Percentiles rank a stretch among this genome's conserved stretches.
phyloP scores from a whole-genome alignment of 2,888 invertebrate genomes.

The Orchestes rusci region DNA sequence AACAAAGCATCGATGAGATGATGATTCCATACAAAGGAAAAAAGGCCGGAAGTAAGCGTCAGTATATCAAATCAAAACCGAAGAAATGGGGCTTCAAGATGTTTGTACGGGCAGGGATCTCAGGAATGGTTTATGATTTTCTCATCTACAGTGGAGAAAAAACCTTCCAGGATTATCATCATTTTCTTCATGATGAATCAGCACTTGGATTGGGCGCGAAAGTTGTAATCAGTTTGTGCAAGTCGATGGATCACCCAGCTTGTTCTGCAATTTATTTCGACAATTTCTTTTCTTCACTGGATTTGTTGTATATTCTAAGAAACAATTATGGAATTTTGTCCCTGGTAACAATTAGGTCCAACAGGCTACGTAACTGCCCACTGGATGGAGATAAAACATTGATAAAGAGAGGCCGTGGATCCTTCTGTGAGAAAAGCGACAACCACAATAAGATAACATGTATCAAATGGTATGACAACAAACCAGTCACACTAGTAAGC shows the following conservation, averaged over 20 bases:
- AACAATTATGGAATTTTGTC: not conserved
- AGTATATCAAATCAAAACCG: not conserved
- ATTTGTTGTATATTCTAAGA: too few relatives aligned
- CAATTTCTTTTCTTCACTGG: too few relatives aligned
- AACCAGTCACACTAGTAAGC: not conserved
- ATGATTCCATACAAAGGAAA: not conserved
- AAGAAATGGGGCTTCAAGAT: too few relatives aligned
- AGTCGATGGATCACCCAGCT: too few relatives aligned
- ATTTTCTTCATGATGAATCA: too few relatives aligned
- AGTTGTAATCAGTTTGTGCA: too few relatives aligned
- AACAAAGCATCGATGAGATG: constrained; percentile 5
- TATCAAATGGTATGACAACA: not conserved
- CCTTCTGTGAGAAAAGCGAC: not conserved
- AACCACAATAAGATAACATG: not conserved
- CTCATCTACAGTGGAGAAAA: too few relatives aligned
- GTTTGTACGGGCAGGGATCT: too few relatives aligned
- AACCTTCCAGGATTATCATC: too few relatives aligned
- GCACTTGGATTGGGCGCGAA: too few relatives aligned
- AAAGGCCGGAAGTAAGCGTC: not conserved
- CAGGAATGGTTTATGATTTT: too few relatives aligned
- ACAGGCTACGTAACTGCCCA: not conserved
- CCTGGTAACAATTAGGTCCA: not conserved
- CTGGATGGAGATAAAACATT: not conserved
- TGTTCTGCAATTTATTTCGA: too few relatives aligned
- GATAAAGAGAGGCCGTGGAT: not conserved